phyloP scores from a whole-genome alignment of 1,140 invertebrate genomes.

The Cydia pomonella region DNA sequence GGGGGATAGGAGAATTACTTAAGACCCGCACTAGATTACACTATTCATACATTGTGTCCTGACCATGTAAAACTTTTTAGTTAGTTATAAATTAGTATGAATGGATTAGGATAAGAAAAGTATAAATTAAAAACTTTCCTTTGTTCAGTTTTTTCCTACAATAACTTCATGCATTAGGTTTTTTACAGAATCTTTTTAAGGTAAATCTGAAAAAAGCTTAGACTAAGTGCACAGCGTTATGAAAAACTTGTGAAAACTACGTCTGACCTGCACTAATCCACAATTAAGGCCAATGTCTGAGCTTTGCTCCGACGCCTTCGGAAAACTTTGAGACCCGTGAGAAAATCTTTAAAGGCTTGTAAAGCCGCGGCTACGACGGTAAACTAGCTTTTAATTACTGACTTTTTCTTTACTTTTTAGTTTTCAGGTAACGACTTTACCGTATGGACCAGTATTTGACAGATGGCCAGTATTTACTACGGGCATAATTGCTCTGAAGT shows the following conservation, averaged over 20 bases:
- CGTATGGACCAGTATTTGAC: background rate
- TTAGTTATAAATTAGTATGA: too few relatives aligned
- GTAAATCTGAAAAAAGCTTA: background rate
- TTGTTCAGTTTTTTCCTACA: too few relatives aligned
- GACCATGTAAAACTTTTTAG: too few relatives aligned
- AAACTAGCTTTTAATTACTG: constrained; percentile 26
- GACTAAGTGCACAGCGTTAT: background rate
- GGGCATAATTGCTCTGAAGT: background rate
- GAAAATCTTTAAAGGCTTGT: constrained; percentile 17
- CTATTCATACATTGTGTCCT: too few relatives aligned
- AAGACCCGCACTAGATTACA: too few relatives aligned
- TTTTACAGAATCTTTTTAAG: too few relatives aligned
- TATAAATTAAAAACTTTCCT: too few relatives aligned
- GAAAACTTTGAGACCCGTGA: constrained; percentile 13
- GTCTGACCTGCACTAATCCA: background rate
- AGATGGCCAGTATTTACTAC: background rate
- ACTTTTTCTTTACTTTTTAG: background rate
- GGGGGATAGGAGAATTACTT: too few relatives aligned
- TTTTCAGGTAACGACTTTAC: background rate
- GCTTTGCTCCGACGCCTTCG: background rate
- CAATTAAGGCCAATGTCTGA: background rate
- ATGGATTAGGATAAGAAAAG: too few relatives aligned
- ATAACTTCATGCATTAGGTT: too few relatives aligned
- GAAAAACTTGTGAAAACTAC: background rate
- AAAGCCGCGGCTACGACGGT: constrained; percentile 11